Conservation (phyloP, 2,888 invertebrate genomes). For the Ctenicera cuprea region DNA sequence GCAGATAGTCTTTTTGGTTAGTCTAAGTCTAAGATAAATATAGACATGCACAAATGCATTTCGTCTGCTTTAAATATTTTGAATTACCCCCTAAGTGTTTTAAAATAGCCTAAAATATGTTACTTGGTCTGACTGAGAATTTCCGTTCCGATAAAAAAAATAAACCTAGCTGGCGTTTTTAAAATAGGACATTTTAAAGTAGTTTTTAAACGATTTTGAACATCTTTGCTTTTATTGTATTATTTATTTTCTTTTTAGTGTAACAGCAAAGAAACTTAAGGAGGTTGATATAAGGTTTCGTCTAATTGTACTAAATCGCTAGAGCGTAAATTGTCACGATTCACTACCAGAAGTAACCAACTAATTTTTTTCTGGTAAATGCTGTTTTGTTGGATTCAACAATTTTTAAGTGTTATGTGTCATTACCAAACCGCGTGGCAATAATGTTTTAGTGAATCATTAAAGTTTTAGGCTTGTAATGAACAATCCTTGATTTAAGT, state of each 20-base stretch:
- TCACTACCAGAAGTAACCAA: background rate
- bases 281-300: too few relatives aligned
- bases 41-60: conserved; percentile 61
- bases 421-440: background rate
- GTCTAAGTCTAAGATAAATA: conserved; percentile 57
- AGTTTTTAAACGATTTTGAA: background rate
- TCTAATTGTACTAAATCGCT: background rate
- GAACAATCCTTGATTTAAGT: too few relatives aligned
- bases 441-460: background rate
- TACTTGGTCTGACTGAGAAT: conserved; percentile 41
- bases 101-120: conserved; percentile 57
- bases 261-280: background rate
- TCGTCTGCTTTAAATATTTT: conserved; percentile 61
- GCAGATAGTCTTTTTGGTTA: conserved; percentile 46
- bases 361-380: background rate
- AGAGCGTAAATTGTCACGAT: background rate
- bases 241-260: background rate
- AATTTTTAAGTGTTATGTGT: background rate
- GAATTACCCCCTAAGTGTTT: conserved; percentile 61
- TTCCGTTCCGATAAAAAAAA: conserved; percentile 47
- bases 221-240: too few relatives aligned
- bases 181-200: conserved; percentile 36
- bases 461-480: background rate
- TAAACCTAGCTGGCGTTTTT: conserved; percentile 26
- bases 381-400: background rate